A percentile compares a stretch with the other conserved stretches of the same genome.
These are phyloP conservation scores for Hofmannophila pseudospretella DNA, from an alignment of 2,888 invertebrate species.

Conservation along the genomic window DNA sequence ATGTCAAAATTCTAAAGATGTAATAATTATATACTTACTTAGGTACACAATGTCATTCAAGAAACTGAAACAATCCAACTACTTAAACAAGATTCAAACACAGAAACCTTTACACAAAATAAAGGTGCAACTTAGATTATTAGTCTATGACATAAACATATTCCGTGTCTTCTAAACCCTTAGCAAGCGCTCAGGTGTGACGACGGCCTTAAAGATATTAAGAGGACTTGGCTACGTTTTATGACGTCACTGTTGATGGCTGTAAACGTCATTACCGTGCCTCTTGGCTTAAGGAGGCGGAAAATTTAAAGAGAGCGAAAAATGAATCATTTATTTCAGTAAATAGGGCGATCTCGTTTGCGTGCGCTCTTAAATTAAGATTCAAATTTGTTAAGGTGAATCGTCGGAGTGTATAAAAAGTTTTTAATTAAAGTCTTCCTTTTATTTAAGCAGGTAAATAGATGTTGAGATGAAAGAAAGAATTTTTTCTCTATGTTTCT, in stretches of 20 bases:
- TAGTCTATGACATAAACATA: no score
- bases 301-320: constrained; percentile 49
- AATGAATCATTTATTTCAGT: constrained; percentile 42
- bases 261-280: constrained; percentile 53
- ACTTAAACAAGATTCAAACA: no score
- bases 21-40: no score
- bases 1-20: no score
- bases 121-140: no score
- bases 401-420: background rate
- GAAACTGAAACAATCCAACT: no score
- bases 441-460: background rate
- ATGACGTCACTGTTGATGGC: constrained; percentile 55
- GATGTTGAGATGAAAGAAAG: background rate
- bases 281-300: constrained; percentile 42
- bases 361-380: constrained; percentile 3
- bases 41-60: no score
- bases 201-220: constrained; percentile 40
- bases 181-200: constrained; percentile 31
- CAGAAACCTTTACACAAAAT: no score
- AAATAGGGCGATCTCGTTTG: constrained; percentile 23
- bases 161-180: background rate
- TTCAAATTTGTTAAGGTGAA: constrained; percentile 1
- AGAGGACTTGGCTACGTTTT: constrained; percentile 39
- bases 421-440: background rate
- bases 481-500: no score